Evolutionary conservation across 2,113 vertebrate species (phyloP).

Genomic region (Xiphophorus maculatus): DNA sequence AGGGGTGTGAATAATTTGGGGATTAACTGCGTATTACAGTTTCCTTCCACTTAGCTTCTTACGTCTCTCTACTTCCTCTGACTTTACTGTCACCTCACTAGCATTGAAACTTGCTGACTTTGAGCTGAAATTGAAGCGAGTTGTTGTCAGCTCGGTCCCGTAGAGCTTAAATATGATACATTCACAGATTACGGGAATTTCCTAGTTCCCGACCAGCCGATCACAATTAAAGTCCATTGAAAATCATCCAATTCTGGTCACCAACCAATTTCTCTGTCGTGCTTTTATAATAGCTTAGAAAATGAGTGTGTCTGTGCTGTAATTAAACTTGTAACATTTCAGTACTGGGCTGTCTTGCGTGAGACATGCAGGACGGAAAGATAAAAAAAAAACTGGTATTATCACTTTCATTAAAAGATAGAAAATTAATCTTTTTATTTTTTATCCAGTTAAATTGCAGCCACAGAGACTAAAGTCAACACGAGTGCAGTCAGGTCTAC

Average conservation of each 20-base stretch:
- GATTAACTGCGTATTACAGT: background rate
- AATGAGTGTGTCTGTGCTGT: conserved; percentile 43
- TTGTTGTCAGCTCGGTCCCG: background rate
- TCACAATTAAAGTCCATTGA: background rate
- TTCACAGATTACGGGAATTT: background rate
- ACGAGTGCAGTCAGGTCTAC: conserved; percentile 18
- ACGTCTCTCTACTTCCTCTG: background rate
- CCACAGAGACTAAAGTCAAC: conserved; percentile 4
- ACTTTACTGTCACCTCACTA: background rate
- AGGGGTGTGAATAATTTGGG: background rate
- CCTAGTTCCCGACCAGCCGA: background rate
- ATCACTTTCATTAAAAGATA: conserved; percentile 21
- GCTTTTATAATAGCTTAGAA: conserved; percentile 50
- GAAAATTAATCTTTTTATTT: conserved; percentile 6
- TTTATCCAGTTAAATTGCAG: conserved; percentile 1
- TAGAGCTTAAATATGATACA: background rate
- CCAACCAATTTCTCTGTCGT: background rate
- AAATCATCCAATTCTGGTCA: background rate
- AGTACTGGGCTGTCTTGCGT: conserved; percentile 39
- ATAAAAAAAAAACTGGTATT: conserved; percentile 46
- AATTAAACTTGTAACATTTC: conserved; percentile 65
- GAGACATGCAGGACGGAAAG: conserved; percentile 17
- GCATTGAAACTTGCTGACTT: background rate
- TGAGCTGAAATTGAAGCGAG: conserved; percentile 1
- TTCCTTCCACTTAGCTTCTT: background rate